Evolutionary conservation across 2,888 invertebrate species (phyloP).

Genomic region (Pasiphila rectangulata): DNA sequence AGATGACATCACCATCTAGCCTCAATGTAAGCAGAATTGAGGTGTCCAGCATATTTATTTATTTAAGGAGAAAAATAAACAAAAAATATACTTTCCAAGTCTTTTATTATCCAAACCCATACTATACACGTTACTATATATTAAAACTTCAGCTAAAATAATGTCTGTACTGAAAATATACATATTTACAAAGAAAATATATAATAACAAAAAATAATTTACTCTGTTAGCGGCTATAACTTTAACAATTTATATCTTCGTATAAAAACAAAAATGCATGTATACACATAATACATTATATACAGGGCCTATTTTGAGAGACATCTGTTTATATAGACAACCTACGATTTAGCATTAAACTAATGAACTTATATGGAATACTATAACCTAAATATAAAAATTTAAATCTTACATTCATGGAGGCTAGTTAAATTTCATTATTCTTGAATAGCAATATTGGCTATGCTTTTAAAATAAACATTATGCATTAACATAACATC

Average conservation of each 20-base stretch:
- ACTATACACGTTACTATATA: constrained; percentile 14
- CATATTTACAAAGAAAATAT: constrained; percentile 24
- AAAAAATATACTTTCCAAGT: constrained; percentile 9
- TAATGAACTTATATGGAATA: neutral
- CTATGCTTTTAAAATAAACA: too few relatives aligned
- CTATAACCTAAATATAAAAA: neutral
- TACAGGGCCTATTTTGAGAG: constrained; percentile 7
- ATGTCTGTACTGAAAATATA: constrained; percentile 14
- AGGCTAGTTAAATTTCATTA: too few relatives aligned
- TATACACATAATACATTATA: constrained; percentile 19
- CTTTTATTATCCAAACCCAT: constrained; percentile 19
- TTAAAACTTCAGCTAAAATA: constrained; percentile 8
- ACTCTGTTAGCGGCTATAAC: constrained; percentile 3
- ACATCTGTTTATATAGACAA: constrained; percentile 3
- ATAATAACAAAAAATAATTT: constrained; percentile 20
- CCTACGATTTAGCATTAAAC: neutral
- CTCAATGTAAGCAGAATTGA: too few relatives aligned
- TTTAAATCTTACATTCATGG: neutral
- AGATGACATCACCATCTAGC: too few relatives aligned
- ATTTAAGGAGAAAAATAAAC: neutral
- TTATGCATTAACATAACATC: too few relatives aligned
- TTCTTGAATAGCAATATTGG: too few relatives aligned
- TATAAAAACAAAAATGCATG: constrained; percentile 20
- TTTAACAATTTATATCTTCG: constrained; percentile 1
- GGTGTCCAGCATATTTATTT: too few relatives aligned